Base-by-base conservation (phyloP, 2,113 vertebrate species). In the Puntigrus tetrazona region DNA sequence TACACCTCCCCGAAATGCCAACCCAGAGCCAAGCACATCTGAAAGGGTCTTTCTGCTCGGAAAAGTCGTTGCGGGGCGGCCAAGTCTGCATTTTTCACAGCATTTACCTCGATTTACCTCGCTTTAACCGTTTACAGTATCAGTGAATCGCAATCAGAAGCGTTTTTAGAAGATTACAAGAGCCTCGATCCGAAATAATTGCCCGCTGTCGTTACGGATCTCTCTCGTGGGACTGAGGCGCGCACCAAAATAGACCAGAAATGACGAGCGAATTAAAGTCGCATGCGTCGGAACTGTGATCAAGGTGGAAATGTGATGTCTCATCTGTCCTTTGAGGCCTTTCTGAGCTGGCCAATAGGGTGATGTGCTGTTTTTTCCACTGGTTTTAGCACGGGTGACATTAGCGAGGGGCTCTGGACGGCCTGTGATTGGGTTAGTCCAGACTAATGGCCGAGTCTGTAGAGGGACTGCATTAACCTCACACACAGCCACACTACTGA, bases 381-480 rank as follows among this genome's bases (percentile, higher is more conserved):
- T 82, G 31, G 27, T 67, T 50, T 85, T 75, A 67, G 80, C 55
- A 65, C 29, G 47, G 67, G 83, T 88, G 87, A 88, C 87, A 88
- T 88, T 83, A 88, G 73, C 74, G 34, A 52, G 78, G 73, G 75
- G 79, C 31, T 88, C 87, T 88, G 85, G 85, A 86, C 86, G 63
- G 87, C 84, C 81, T 88, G 77, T 89, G 89, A 89, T 88, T 90
- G 82, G 88, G 90, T 91, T 91, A 91, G 78, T 84, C 83, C 86
- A 89, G 86, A 41, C 88, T 92, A 91, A 88, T 86, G 89, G 87
- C 88, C 29, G 29, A 59, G 63, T 77, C 80, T 82, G 83, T 75
- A 67, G 78, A 80, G 87, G 84, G 59, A 80, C 83, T 86, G 69
- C 88, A 89, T 63, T 61, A 89, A 88, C 91, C 90, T 90, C 89